Base-by-base conservation (phyloP, 2,113 vertebrate species). In the Motacilla tschutschensis region DNA sequence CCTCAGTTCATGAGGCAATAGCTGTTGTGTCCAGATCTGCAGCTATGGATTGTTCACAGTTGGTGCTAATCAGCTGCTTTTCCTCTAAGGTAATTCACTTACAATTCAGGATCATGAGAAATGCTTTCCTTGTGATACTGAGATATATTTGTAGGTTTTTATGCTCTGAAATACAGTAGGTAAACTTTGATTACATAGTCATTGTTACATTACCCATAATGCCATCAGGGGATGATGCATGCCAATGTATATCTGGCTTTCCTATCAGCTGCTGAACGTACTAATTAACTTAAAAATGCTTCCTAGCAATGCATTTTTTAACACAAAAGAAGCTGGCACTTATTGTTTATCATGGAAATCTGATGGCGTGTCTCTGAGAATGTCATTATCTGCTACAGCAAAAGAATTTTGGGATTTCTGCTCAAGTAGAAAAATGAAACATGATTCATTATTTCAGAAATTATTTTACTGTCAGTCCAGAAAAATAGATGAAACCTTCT, bases 401-500 rank as follows among this genome's bases (percentile, higher is more conserved):
- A 96, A 97, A 97, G 96, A 95, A 96, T 96, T 69, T 11, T 53
- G 65, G 87, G 87, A 94, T 95, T 97, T 96, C 91, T 96, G 72
- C 83, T 94, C 89, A 95, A 90, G 83, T 92, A 95, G 82, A 88
- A 91, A 88, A 92, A 92, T 93, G 79, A 94, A 95, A 95, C 93
- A 85, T 79, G 59, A 93, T 94, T 96, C 95, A 94, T 96, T 97
- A 96, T 96, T 96, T 97, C 94, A 94, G 74, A 93, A 96, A 96
- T 94, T 95, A 96, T 95, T 95, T 96, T 95, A 92, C 84, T 90
- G 86, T 89, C 91, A 57, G 76, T 90, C 75, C 64, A 83, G 65
- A 86, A 94, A 94, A 96, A 95, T 46, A 94, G 95, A 96, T 96
- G 89, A 96, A 96, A 92, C 89, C 86, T 94, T 94, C 91, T 94